Evolutionary conservation across 2,797 vertebrate species (phyloP).

Genomic region (Sebastes nivosus): DNA sequence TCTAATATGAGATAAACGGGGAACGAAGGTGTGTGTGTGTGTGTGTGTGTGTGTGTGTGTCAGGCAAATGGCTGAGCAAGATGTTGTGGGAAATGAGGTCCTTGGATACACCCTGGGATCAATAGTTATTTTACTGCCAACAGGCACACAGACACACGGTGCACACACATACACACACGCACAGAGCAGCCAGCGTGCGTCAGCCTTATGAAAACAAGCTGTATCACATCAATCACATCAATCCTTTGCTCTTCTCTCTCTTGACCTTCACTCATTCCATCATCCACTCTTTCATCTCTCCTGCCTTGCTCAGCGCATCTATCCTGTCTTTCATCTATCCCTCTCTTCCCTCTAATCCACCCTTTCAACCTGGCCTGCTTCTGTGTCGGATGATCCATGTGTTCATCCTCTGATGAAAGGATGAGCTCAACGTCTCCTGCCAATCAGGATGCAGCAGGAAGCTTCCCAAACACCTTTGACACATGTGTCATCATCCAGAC

Average conservation of each 20-base stretch:
- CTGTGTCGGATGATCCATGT: conserved; percentile 56
- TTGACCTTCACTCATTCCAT: conserved; percentile 77
- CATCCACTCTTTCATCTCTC: conserved; percentile 72
- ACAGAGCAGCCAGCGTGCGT: conserved; percentile 29
- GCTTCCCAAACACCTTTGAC: conserved; percentile 25
- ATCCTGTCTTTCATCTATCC: conserved; percentile 70
- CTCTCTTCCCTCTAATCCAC: conserved; percentile 68
- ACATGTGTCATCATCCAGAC: conserved; percentile 30
- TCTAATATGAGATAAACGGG: conserved; percentile 40
- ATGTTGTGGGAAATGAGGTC: conserved; percentile 29
- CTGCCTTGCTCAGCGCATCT: conserved; percentile 51
- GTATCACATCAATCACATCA: conserved; percentile 73
- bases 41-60: conserved; percentile 9
- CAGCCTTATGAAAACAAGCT: conserved; percentile 72
- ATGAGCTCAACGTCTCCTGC: conserved; percentile 55
- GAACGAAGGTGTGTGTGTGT: not conserved
- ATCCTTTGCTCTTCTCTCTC: conserved; percentile 67
- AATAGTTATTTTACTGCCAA: conserved; percentile 38
- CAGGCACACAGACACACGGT: not conserved
- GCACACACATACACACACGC: not conserved
- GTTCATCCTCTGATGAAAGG: conserved; percentile 72
- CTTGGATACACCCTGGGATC: conserved; percentile 53
- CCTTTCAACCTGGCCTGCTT: conserved; percentile 66
- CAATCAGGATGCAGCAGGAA: conserved; percentile 56
- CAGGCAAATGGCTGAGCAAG: conserved; percentile 17